Conservation (phyloP, 1,140 invertebrate species). For the Cheumatopsyche charites region DNA sequence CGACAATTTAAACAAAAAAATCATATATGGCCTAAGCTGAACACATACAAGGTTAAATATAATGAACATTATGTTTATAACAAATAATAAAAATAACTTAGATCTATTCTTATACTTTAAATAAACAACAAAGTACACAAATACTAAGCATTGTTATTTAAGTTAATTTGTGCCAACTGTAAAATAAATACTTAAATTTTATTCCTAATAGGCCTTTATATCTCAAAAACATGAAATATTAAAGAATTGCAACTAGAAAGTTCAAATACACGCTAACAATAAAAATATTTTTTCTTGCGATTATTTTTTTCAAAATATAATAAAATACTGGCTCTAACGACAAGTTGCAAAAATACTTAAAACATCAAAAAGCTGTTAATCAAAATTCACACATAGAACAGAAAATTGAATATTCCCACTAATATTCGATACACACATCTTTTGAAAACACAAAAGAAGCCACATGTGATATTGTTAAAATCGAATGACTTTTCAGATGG, state of each 20-base stretch:
- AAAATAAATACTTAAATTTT: constrained; percentile 18
- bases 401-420: too few relatives aligned
- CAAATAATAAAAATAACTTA: constrained; percentile 25
- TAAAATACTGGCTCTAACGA: too few relatives aligned
- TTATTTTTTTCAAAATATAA: too few relatives aligned
- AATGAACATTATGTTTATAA: constrained; percentile 12
- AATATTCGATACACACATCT: too few relatives aligned
- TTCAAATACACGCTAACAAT: not conserved
- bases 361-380: not conserved
- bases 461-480: too few relatives aligned
- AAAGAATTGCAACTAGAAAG: constrained; percentile 16
- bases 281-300: too few relatives aligned
- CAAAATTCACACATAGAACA: too few relatives aligned
- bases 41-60: constrained; percentile 23
- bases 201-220: constrained; percentile 10
- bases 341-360: not conserved
- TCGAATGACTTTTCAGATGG: too few relatives aligned
- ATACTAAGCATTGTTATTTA: constrained; percentile 12
- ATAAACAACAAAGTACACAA: constrained; percentile 20
- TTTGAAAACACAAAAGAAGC: too few relatives aligned
- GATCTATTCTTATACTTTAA: not conserved
- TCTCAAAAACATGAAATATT: not conserved
- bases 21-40: constrained; percentile 18
- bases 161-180: constrained; percentile 22
- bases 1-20: constrained; percentile 6